Base-by-base conservation (phyloP, 2,113 vertebrate species). In the Bubo bubo region DNA sequence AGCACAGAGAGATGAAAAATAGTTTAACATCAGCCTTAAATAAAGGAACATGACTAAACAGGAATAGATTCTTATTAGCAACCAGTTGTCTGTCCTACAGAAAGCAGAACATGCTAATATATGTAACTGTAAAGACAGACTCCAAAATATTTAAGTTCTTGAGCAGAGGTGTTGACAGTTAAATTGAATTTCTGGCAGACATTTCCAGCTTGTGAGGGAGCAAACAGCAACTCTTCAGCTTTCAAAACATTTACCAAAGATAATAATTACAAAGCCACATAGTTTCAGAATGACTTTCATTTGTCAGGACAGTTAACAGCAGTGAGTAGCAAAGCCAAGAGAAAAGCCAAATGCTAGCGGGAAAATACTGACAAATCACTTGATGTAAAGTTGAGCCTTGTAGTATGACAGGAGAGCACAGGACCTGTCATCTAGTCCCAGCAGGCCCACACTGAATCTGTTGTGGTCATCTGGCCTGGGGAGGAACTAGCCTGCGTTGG, bases 101-200 rank as follows among this genome's bases (percentile, higher is more conserved):
- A 97, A 96, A 97, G 77, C 95, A 97, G 94, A 95, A 88, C 96
- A 88, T 86, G 71, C 91, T 92, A 95, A 96, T 97, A 73, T 96
- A 90, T 95, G 89, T 95, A 97, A 88, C 83, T 76, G 59, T 90
- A 92, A 93, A 97, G 96, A 77, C 94, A 89, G 91, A 91, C 86
- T 95, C 96, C 94, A 96, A 91, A 96, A 96, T 96, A 91, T 96
- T 97, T 96, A 95, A 97, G 93, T 95, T 96, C 10, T 10, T 74
- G 80, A 96, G 87, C 77, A 90, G 96, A 97, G 94, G 95, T 97
- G 97, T 97, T 98, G 97, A 98, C 97, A 98, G 97, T 96, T 98
- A 97, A 97, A 98, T 98, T 97, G 97, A 97, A 97, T 95, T 97
- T 96, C 95, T 98, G 97, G 96, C 97, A 97, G 80, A 86, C 90